phyloP scores from a whole-genome alignment of 2,888 invertebrate genomes.

The Plusia festucae region DNA sequence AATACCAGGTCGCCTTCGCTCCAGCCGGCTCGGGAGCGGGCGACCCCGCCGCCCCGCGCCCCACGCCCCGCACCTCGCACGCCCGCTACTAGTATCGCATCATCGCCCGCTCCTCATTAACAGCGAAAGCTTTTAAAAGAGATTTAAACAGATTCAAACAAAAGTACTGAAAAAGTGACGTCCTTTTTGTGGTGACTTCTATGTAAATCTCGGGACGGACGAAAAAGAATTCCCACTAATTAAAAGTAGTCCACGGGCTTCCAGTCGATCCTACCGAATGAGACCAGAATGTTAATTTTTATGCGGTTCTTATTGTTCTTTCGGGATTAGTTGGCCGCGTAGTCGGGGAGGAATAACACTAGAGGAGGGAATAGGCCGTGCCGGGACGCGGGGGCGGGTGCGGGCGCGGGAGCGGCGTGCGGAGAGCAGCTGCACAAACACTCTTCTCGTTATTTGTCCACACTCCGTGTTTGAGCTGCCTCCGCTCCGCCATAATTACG shows the following conservation, averaged over 20 bases:
- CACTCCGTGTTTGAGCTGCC: constrained; percentile 76
- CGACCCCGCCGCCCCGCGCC: constrained; percentile 38
- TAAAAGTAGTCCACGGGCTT: constrained; percentile 78
- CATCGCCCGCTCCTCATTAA: constrained; percentile 82
- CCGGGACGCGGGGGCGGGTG: constrained; percentile 53
- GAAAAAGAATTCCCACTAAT: constrained; percentile 81
- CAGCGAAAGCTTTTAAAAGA: constrained; percentile 83
- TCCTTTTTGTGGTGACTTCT: constrained; percentile 85
- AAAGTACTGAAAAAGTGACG: constrained; percentile 83
- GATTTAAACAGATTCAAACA: constrained; percentile 85
- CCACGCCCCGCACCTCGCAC: constrained; percentile 54
- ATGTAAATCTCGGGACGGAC: constrained; percentile 81
- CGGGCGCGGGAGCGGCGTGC: constrained; percentile 47
- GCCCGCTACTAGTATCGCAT: constrained; percentile 64
- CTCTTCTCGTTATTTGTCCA: constrained; percentile 82
- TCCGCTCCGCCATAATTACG: constrained; percentile 77
- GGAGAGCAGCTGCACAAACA: constrained; percentile 82
- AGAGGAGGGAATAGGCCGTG: constrained; percentile 54
- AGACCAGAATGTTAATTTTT: constrained; percentile 79
- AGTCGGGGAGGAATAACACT: constrained; percentile 63
- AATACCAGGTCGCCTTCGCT: constrained; percentile 73
- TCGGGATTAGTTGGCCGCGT: constrained; percentile 70
- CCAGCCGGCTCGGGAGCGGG: constrained; percentile 55
- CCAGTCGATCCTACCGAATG: constrained; percentile 74
- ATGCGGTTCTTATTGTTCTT: constrained; percentile 71